These are phyloP conservation scores for Antheraea pernyi DNA, from an alignment of 1,140 invertebrate species.

Conservation along the genomic window DNA sequence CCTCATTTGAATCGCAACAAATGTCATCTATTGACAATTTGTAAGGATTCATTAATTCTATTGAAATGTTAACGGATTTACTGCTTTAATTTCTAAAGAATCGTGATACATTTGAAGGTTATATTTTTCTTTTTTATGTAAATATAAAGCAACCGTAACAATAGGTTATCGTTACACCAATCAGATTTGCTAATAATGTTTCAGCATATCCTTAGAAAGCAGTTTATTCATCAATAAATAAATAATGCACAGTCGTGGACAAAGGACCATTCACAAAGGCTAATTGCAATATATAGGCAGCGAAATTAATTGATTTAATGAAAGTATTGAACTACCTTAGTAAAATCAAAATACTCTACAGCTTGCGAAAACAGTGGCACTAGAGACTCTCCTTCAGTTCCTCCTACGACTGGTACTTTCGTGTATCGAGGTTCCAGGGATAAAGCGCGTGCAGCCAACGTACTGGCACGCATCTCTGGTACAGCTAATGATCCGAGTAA, in stretches of 20 bases:
- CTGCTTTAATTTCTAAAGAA: background rate
- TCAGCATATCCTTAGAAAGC: too few relatives aligned
- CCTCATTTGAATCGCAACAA: background rate
- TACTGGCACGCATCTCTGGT: slow-evolving; percentile 68
- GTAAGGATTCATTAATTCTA: slow-evolving; percentile 1
- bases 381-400: slow-evolving; percentile 59
- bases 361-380: slow-evolving; percentile 70
- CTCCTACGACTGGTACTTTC: slow-evolving; percentile 63
- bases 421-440: slow-evolving; percentile 60
- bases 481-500: slow-evolving; percentile 63
- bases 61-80: background rate
- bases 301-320: too few relatives aligned
- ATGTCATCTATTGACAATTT: background rate
- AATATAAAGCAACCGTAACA: too few relatives aligned
- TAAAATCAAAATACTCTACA: slow-evolving; percentile 63
- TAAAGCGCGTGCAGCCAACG: slow-evolving; percentile 57
- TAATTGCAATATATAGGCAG: too few relatives aligned
- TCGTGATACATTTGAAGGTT: background rate
- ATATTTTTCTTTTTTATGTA: too few relatives aligned
- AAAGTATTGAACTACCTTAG: slow-evolving; percentile 36
- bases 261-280: too few relatives aligned
- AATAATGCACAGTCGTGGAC: too few relatives aligned
- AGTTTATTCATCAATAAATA: too few relatives aligned
- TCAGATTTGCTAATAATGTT: too few relatives aligned
- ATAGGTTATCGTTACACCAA: too few relatives aligned